These are phyloP conservation scores for Limonius californicus DNA, from an alignment of 1,140 invertebrate species.

Conservation along the genomic window DNA sequence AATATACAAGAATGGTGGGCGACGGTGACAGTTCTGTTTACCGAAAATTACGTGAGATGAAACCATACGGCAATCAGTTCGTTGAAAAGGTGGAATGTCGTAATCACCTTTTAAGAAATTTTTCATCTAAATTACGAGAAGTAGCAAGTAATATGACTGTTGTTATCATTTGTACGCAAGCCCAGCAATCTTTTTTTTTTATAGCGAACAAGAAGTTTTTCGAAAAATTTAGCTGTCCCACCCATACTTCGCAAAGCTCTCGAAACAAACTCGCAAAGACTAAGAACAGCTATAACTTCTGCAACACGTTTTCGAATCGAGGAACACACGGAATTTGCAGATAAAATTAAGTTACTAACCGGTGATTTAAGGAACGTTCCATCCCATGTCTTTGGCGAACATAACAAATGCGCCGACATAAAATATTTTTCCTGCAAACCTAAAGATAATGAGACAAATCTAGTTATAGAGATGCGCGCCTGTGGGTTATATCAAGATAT, in stretches of 20 bases:
- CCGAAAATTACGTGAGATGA: not conserved
- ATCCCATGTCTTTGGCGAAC: slow-evolving; percentile 20
- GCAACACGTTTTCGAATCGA: not conserved
- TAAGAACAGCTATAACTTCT: not conserved
- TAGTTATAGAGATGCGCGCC: not conserved
- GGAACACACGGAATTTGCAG: not conserved
- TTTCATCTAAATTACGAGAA: not conserved
- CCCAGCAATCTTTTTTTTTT: no score
- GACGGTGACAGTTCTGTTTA: slow-evolving; percentile 2
- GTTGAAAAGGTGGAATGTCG: slow-evolving; percentile 11
- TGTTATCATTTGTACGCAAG: not conserved
- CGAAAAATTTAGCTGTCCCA: not conserved
- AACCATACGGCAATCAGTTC: no score
- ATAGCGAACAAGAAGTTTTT: not conserved
- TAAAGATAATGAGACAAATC: not conserved
- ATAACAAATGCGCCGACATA: slow-evolving; percentile 8
- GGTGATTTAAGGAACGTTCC: slow-evolving; percentile 6
- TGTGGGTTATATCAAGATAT: slow-evolving; percentile 13
- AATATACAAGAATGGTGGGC: not conserved
- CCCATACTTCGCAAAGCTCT: not conserved
- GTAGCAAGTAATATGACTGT: not conserved
- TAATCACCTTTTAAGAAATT: slow-evolving; percentile 10
- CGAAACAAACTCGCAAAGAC: not conserved
- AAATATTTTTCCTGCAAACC: slow-evolving; percentile 12
- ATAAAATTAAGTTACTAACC: not conserved